Conservation (phyloP, 2,113 vertebrate species). For the Silurus asotus region DNA sequence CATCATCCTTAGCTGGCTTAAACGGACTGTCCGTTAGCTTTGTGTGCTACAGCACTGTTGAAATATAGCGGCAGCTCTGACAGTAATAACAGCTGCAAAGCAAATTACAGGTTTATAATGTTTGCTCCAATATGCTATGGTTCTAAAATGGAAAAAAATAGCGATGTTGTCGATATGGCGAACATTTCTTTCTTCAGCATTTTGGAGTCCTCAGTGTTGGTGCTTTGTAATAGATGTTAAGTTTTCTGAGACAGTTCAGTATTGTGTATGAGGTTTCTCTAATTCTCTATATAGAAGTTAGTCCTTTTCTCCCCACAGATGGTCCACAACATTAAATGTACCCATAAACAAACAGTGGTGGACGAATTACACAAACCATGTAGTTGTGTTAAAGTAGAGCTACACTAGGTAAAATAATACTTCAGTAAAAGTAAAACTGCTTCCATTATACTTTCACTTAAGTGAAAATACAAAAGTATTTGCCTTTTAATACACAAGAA, state of each 20-base stretch:
- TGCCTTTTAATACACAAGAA: too few species aligned
- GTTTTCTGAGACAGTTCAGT: not conserved
- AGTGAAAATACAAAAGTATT: too few species aligned
- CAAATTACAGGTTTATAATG: not conserved
- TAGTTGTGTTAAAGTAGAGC: too few species aligned
- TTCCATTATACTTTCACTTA: too few species aligned
- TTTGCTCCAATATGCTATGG: not conserved
- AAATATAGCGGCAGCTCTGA: not conserved
- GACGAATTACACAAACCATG: too few species aligned
- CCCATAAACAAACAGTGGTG: too few species aligned
- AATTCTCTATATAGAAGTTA: too few species aligned
- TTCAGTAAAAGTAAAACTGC: too few species aligned
- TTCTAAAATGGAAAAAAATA: not conserved
- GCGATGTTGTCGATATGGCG: not conserved
- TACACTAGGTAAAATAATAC: too few species aligned
- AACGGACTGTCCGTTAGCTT: not conserved
- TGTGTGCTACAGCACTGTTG: not conserved
- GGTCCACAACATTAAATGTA: not conserved
- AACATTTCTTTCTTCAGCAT: not conserved
- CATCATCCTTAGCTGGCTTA: not conserved
- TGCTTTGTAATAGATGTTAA: not conserved
- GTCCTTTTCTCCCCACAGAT: not conserved
- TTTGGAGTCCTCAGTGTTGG: not conserved
- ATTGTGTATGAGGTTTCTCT: not conserved
- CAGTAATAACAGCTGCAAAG: not conserved